Base-by-base conservation (phyloP, 2,797 vertebrate genomes). In the Oophaga sylvatica region DNA sequence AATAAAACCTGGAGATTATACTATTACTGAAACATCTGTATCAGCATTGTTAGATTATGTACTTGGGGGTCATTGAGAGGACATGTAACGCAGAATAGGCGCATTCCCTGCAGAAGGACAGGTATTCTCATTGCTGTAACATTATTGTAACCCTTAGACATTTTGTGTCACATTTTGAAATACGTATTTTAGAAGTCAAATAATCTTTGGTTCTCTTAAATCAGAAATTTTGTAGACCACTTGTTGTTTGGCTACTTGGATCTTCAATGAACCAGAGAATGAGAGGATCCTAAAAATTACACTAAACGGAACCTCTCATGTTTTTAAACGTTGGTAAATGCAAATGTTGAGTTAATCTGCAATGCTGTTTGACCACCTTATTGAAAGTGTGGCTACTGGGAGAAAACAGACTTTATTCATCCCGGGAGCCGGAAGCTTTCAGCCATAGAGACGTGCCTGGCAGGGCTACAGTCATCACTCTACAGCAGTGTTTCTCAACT, bases 1-100 rank as follows among this genome's bases (percentile, higher is more conserved):
- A 65, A 77, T 85, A 85, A 16, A 76, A 85, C 60, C 76, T 67
- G 73, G 15, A 77, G 73, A 85, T 85, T 77, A 78, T 85, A 85
- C 71, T 77, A 67, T 77, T 63, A 85, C 22, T 5, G 71, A 78
- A 77, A 56, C 41, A 63, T 77, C 71, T 85, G 59, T 65, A 65
- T 78, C 83, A 67, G 57, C 41, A 78, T 85, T 63, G 41, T 85
- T 48, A 67, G n/a, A 77, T n/a, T 57, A 70, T 84, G 22, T 62
- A n/a, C 31, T 62, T 16, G 60, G 60, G 83, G 73, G 83, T 77
- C 60, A 78, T 17, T 53, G 73, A 56, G 60, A 78, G 83, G 83
- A 60, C 83, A 85, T 78, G 41, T 53, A 77, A 65, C 9, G n/a
- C 29, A 41, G 9, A 48, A 78, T 77, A 84, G 17, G 16, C n/a